Evolutionary conservation across 2,113 vertebrate genomes (phyloP).

Genomic region (Xiphophorus maculatus): DNA sequence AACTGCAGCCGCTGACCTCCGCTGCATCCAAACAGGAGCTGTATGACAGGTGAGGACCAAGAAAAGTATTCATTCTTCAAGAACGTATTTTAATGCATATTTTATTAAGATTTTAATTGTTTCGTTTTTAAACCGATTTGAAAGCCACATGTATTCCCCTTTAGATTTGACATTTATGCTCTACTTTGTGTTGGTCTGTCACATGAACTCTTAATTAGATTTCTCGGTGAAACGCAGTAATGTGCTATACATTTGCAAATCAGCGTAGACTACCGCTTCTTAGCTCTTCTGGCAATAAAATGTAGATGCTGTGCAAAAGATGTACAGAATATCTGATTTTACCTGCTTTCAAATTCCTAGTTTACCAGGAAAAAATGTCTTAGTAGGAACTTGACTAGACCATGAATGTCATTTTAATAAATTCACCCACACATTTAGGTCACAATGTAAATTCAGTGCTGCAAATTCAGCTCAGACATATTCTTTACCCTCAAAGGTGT

Average conservation of each 20-base stretch:
- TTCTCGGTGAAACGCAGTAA: too few species aligned
- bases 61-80: neutral
- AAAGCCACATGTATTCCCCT: too few species aligned
- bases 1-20: slow-evolving; percentile 33
- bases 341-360: too few species aligned
- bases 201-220: too few species aligned
- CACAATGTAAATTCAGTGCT: neutral
- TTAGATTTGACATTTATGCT: neutral
- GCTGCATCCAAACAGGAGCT: slow-evolving; percentile 80
- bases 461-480: neutral
- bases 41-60: slow-evolving; percentile 80
- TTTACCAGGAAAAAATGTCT: neutral
- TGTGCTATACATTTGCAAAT: neutral
- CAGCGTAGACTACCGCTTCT: neutral
- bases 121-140: too few species aligned
- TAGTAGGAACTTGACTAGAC: too few species aligned
- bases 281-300: too few species aligned
- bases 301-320: too few species aligned
- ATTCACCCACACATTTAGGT: neutral
- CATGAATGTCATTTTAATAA: neutral
- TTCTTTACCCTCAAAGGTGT: neutral
- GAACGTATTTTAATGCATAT: neutral
- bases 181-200: too few species aligned
- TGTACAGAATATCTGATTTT: too few species aligned
- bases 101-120: too few species aligned